Evolutionary conservation across 2,797 vertebrate genomes (phyloP).

Genomic region (Cyclopterus lumpus): DNA sequence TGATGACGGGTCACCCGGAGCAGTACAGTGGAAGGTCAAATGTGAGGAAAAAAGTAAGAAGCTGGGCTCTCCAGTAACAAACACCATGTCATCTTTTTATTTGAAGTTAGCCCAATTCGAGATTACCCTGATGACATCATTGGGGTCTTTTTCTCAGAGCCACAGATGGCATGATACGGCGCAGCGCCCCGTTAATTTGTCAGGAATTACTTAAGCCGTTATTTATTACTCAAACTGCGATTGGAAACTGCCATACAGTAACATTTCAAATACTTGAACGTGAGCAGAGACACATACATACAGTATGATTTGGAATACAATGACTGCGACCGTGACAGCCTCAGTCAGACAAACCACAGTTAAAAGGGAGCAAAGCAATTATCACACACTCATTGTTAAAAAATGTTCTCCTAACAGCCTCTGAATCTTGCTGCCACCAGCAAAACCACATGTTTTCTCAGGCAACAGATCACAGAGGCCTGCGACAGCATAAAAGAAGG

Average conservation of each 20-base stretch:
- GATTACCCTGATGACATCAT: not conserved
- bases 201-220: not conserved
- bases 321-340: not conserved
- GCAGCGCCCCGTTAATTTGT: not conserved
- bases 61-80: not conserved
- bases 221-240: not conserved
- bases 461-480: constrained; percentile 40
- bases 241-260: not conserved
- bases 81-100: not conserved
- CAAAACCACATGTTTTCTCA: constrained; percentile 60
- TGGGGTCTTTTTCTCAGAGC: not conserved
- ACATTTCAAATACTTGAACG: constrained; percentile 10
- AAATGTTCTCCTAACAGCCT: constrained; percentile 47
- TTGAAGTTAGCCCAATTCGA: not conserved
- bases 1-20: not conserved
- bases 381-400: constrained; percentile 19
- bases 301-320: not conserved
- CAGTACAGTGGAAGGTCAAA: not conserved
- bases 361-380: constrained; percentile 5
- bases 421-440: constrained; percentile 50
- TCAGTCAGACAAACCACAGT: constrained; percentile 18
- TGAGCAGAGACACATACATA: not conserved
- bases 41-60: not conserved
- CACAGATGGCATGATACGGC: not conserved
- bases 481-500: constrained; percentile 34